Base-by-base conservation (phyloP, 2,113 vertebrate genomes). In the Myotis lucifugus region DNA sequence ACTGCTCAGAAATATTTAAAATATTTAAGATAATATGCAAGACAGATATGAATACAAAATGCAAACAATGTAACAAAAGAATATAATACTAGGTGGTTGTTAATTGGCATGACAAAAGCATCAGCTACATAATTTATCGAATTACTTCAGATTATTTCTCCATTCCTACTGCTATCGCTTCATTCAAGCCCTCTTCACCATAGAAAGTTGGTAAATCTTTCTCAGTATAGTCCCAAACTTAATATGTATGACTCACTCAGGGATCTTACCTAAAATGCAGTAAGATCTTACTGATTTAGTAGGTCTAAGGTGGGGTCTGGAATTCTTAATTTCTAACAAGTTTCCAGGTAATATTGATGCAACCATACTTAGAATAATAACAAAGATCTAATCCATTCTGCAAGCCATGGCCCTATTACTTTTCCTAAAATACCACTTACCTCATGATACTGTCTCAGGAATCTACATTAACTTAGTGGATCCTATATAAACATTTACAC, bases 1-100 rank as follows among this genome's bases (percentile, higher is more conserved):
- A 78, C 54, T 48, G 17, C 17, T 96, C 29, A 89, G 52, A 61
- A 90, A 89, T 90, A 86, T 34, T 91, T 91, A 48, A 74, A 70
- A 64, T 61, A 70, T 67, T 86, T 88, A 95, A 73, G 79, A 67
- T 67, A 72, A 89, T 29, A 88, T 25, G 77, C 37, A 91, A 76
- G 25, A 78, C 12, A 89, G 5, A 66, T 12, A 6, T 52, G 72
- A 46, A 21, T 61, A 40, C 19, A 88, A 79, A 52, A 90, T 79
- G n/a, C 37, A 84, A 67, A 82, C 8, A 59, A 21, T 5, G 2
- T 32, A 85, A 92, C 23, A 85, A 61, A 50, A 32, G 32, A 66
- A 11, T 23, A 67, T 11, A 64, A 42, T 14, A 64, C 32, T 52
- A 34, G 12, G 34, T 67, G 9, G 40, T 73, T 77, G 32, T 91